These are phyloP conservation scores for Hirudinaria manillensis DNA, from an alignment of 2,888 invertebrate species.

Conservation along the genomic window DNA sequence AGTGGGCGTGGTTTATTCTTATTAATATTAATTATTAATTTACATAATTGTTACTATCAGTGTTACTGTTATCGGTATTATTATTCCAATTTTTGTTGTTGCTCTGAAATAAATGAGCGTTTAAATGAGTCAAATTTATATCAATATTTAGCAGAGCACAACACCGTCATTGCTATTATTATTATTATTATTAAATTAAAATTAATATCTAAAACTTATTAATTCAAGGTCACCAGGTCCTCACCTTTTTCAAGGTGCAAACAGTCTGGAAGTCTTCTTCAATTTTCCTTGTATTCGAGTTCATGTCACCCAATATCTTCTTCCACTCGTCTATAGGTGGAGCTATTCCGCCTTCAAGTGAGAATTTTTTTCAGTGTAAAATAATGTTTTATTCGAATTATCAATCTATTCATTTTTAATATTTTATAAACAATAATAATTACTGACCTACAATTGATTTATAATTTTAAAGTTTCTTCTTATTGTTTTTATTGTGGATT, in stretches of 20 bases:
- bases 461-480: no score
- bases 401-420: no score
- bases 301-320: conserved; percentile 39
- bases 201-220: not conserved
- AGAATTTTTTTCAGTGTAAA: not conserved
- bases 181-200: no score
- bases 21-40: not conserved
- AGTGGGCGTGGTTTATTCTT: conserved; percentile 5
- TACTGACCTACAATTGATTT: not conserved
- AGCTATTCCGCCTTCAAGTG: conserved; percentile 36
- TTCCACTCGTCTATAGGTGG: conserved; percentile 41
- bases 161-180: no score
- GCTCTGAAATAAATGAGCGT: no score
- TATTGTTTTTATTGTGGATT: not conserved
- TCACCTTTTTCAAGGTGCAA: conserved; percentile 37
- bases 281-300: conserved; percentile 35
- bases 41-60: no score
- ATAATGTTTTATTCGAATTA: no score
- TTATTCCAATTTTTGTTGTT: no score
- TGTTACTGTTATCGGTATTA: no score
- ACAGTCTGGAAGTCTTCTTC: conserved; percentile 40
- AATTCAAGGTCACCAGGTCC: not conserved
- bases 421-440: not conserved
- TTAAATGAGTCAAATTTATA: no score
- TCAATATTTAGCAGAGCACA: no score